Evolutionary conservation across 2,888 invertebrate species (phyloP).

Genomic region (Brenthis ino): DNA sequence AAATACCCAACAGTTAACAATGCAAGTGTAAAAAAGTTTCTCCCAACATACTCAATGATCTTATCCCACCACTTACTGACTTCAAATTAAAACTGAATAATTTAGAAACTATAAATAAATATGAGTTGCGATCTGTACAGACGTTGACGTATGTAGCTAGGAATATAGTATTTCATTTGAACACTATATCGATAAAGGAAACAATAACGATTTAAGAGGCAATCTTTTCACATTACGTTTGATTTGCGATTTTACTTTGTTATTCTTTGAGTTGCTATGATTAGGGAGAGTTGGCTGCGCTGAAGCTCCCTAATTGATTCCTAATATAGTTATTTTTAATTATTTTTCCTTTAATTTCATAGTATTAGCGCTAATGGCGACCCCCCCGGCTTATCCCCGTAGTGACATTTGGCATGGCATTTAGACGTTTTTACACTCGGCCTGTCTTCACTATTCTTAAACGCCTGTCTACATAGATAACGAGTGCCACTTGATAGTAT

Average conservation of each 20-base stretch:
- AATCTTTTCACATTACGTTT: constrained; percentile 61
- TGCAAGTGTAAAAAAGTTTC: too few relatives aligned
- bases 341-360: constrained; percentile 43
- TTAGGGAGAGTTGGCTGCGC: constrained; percentile 41
- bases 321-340: constrained; percentile 34
- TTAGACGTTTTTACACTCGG: constrained; percentile 60
- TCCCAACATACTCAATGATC: too few relatives aligned
- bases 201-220: constrained; percentile 29
- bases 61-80: background rate
- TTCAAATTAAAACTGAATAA: background rate
- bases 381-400: constrained; percentile 65
- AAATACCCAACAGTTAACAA: too few relatives aligned
- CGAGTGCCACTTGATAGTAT: constrained; percentile 16
- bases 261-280: constrained; percentile 61
- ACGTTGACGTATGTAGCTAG: constrained; percentile 12
- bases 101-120: constrained; percentile 12
- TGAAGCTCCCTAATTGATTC: constrained; percentile 38
- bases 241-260: constrained; percentile 65
- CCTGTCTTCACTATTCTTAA: constrained; percentile 59
- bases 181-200: constrained; percentile 10
- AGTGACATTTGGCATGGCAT: constrained; percentile 71
- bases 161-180: constrained; percentile 17
- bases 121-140: constrained; percentile 14
- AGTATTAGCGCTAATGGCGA: constrained; percentile 59
- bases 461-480: constrained; percentile 42